These are phyloP conservation scores for Ruditapes philippinarum DNA, from an alignment of 1,140 invertebrate species.

Conservation along the genomic window DNA sequence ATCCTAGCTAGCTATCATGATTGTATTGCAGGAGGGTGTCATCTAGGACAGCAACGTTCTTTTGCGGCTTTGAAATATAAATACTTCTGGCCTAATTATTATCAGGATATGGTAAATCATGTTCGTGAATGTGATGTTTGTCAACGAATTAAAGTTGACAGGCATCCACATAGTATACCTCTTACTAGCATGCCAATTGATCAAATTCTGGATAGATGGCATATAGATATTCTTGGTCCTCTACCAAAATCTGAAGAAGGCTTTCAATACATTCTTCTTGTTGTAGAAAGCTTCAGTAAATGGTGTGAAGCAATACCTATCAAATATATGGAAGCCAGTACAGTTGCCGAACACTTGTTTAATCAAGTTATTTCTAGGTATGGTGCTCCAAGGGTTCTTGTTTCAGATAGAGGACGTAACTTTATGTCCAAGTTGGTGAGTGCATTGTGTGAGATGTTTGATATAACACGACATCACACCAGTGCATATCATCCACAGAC, in stretches of 20 bases:
- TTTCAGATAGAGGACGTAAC: slow-evolving; percentile 66
- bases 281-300: slow-evolving; percentile 64
- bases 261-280: slow-evolving; percentile 66
- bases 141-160: no score
- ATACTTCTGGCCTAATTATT: no score
- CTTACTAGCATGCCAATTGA: no score
- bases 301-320: slow-evolving; percentile 68
- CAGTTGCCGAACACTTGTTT: slow-evolving; percentile 66
- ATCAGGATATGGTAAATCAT: no score
- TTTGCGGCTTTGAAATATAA: no score
- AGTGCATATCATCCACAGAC: slow-evolving; percentile 69
- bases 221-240: slow-evolving; percentile 39
- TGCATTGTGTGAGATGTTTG: slow-evolving; percentile 67
- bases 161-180: no score
- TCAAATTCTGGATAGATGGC: neutral
- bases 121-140: no score
- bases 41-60: no score
- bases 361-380: slow-evolving; percentile 67
- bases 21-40: no score
- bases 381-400: slow-evolving; percentile 57
- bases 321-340: slow-evolving; percentile 34
- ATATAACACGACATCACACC: slow-evolving; percentile 70
- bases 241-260: slow-evolving; percentile 39
- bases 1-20: no score
- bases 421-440: slow-evolving; percentile 67